Evolutionary conservation across 1,140 invertebrate species (phyloP), one percentile per base, ranked within the genome.

Genomic region (Triops longicaudatus): DNA sequence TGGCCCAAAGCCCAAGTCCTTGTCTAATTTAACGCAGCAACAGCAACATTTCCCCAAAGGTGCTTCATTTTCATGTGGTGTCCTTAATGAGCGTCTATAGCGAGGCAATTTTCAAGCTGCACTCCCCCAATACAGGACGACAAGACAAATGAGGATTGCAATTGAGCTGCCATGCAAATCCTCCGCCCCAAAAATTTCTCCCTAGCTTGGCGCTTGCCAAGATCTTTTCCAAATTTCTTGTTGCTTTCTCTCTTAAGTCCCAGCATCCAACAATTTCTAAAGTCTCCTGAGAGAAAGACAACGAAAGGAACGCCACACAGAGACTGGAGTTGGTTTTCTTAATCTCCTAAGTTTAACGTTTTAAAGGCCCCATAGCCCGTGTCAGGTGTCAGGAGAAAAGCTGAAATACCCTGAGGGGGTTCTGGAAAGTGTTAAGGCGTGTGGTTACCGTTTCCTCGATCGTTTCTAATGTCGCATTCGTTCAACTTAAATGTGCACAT

Each of bases 1-100:
- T 63, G 50, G 50, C 50, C 50, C 14, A 63, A 17, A 22, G 17
- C 50, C 50, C 14, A 63, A 63, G 22, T 6, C 14, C 50, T 63
- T 22, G 14, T 63, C 50, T 63, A 63, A 63, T 63, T 17, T 63
- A 17, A 14, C 50, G 50, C 50, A 63, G 7, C 50, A 17, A 63
- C 10, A 22, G 31, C 31, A 37, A 37, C 31, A 37, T 2, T 37
- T 37, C 31, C 22, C 50, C 50, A 22, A 63, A 63, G 50, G 50
- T 63, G 50, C 50, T 63, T 63, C 50, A 63, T 63, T 63, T 63
- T 63, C 50, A 63, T 63, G n/a, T 63, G 50, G 50, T 63, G 50
- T 22, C 50, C 50, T 63, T 63, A 63, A 63, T 63, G 50, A 63
- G 50, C 50, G 50, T 63, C 50, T 63, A 63, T 63, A 63, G 17